Evolutionary conservation across 2,888 invertebrate species (phyloP).

Genomic region (Eupithecia subumbrata): DNA sequence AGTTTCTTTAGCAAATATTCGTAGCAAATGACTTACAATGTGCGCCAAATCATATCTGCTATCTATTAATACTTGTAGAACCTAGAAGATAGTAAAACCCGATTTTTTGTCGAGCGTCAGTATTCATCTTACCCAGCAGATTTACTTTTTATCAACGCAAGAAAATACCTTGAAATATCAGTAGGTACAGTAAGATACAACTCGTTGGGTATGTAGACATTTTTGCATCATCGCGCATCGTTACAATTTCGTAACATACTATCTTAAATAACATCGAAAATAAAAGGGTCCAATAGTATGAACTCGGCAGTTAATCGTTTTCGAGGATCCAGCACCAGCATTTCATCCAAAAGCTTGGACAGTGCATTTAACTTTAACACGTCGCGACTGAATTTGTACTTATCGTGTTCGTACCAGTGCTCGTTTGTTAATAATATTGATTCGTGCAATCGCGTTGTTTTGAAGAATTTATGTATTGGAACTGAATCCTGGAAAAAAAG

Average conservation of each 20-base stretch:
- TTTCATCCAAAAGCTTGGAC: constrained; percentile 52
- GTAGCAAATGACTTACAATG: too few species aligned
- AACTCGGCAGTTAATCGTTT: constrained; percentile 58
- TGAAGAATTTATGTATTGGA: constrained; percentile 38
- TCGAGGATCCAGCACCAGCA: constrained; percentile 60
- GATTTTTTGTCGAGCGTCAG: too few species aligned
- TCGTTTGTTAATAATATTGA: constrained; percentile 44
- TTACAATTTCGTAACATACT: background rate
- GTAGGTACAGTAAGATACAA: background rate
- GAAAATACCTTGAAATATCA: background rate
- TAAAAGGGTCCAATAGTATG: constrained; percentile 56
- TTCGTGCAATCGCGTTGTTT: constrained; percentile 38
- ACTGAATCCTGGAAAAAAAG: constrained; percentile 47
- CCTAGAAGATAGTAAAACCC: too few species aligned
- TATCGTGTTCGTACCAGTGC: constrained; percentile 39
- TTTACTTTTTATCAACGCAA: background rate
- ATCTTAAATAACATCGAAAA: constrained; percentile 43
- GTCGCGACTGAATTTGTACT: constrained; percentile 37
- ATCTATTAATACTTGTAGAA: too few species aligned
- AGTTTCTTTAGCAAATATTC: too few species aligned
- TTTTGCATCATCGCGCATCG: background rate
- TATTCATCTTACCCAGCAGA: background rate
- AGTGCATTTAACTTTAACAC: constrained; percentile 47
- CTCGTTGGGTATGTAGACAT: background rate
- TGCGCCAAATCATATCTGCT: too few species aligned